Evolutionary conservation across 2,113 vertebrate genomes (phyloP).

Genomic region (Ivindomyrus marchei): DNA sequence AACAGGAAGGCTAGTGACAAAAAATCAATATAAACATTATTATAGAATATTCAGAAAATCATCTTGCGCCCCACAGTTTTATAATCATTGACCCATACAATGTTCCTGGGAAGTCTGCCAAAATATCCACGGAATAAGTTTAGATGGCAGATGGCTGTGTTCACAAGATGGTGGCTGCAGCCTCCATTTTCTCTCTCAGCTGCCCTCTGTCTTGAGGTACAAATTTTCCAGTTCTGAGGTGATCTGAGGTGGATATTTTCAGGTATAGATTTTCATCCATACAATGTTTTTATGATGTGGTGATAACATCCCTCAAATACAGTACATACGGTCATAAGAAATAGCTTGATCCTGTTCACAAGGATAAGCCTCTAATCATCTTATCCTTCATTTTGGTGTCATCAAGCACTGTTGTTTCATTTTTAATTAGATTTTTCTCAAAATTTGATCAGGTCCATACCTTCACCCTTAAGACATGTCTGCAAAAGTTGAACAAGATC

Average conservation of each 20-base stretch:
- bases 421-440: not conserved
- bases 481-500: not conserved
- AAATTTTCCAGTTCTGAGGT: not conserved
- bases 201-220: not conserved
- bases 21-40: not conserved
- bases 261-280: not conserved
- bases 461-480: not conserved
- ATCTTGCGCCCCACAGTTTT: not conserved
- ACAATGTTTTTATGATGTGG: not conserved
- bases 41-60: not conserved
- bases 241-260: not conserved
- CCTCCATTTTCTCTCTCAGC: not conserved
- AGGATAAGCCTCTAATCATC: not conserved
- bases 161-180: not conserved
- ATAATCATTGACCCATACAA: not conserved
- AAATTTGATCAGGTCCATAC: not conserved
- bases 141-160: not conserved
- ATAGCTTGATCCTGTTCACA: not conserved
- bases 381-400: not conserved
- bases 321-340: not conserved
- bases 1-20: not conserved
- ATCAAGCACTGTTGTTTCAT: not conserved
- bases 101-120: not conserved
- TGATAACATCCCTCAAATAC: not conserved
- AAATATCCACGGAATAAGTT: not conserved